These are phyloP conservation scores for Liasis olivaceus DNA, from an alignment of 2,797 vertebrate genomes.

Conservation along the genomic window DNA sequence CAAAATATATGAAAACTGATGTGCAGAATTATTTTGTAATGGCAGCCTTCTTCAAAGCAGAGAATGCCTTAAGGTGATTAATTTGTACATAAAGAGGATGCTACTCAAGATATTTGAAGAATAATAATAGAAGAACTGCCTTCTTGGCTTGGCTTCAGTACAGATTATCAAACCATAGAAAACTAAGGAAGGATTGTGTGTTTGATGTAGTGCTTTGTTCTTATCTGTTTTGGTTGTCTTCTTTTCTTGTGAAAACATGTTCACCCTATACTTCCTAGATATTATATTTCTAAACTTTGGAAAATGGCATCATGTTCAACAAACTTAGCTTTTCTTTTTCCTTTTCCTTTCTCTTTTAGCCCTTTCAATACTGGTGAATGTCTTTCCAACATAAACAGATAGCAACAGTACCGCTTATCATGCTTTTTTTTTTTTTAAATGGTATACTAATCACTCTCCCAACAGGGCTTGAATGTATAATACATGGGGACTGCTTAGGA, in stretches of 20 bases:
- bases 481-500: no score
- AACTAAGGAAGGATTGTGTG: background rate
- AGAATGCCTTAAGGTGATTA: conserved; percentile 2
- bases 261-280: background rate
- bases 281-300: background rate
- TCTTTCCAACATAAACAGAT: background rate
- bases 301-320: background rate
- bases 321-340: background rate
- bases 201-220: background rate
- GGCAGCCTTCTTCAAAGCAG: conserved; percentile 12
- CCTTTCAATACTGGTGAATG: background rate
- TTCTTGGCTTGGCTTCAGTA: background rate
- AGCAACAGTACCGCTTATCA: background rate
- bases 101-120: background rate
- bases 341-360: background rate
- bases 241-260: conserved; percentile 9
- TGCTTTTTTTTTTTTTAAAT: background rate
- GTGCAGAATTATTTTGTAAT: background rate
- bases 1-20: background rate
- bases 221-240: background rate
- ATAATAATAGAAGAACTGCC: conserved; percentile 5
- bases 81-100: conserved; percentile 8
- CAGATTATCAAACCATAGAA: conserved; percentile 12
- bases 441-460: background rate
- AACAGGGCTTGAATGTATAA: no score